Base-by-base conservation (phyloP, 1,140 invertebrate genomes). In the Brachionus calyciflorus region DNA sequence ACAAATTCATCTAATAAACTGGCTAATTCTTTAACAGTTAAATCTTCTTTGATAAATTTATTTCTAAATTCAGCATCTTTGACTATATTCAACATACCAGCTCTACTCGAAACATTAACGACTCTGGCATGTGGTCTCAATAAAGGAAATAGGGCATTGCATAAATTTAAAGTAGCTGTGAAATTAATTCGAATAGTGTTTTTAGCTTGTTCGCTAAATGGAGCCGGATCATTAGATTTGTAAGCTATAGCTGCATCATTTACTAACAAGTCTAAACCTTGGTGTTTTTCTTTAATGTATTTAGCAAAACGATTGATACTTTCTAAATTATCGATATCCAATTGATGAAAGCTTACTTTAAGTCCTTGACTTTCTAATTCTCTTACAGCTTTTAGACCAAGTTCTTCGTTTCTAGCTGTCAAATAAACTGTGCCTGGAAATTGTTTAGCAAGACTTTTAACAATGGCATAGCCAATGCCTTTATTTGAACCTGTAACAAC, bases 201-300 rank as follows among this genome's bases (percentile, higher is more conserved):
- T 44, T 30, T 44, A 21, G 73, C 73, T 40, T 76, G 73, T 57
- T 73, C 69, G n/a, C 28, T 51, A 30, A 73, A 73, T 40, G 69
- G 69, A 7, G 69, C 33, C 5, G 69, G 12, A 30, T 73, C 69
- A 3, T 44, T 46, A 9, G 44, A 17, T 65, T 65, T 65, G 80
- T 89, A 92, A 4, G 90, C 89, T 65, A 93, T 92, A 0, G 89
- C 92, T 60, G 92, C 92, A 87, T 94, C 93, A 81, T 93, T 93
- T 0, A 94, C 87, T 10, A 93, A 83, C 28, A 93, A 79, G 86
- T 94, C 91, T 1, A 94, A 82, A 1, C 91, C 90, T 14, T 88
- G 89, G 82, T 93, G 88, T 24, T 87, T 88, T 28, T 87, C 80
- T 80, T 89, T 85, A 0, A 94, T 79, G 79, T 87, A 89, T 77